phyloP scores from a whole-genome alignment of 2,888 invertebrate species.

The Catocala fraxini region DNA sequence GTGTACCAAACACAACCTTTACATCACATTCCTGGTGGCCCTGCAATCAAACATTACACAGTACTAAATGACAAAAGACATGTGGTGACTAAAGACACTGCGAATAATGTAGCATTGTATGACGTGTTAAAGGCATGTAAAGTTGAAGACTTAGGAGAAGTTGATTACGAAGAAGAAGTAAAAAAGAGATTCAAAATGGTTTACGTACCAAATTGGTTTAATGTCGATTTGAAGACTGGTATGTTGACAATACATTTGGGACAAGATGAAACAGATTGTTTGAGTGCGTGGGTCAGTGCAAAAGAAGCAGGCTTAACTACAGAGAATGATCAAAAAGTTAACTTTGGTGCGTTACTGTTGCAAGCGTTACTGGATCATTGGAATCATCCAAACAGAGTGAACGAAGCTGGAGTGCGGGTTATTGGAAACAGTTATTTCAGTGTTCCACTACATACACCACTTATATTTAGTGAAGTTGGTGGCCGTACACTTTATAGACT shows the following conservation, averaged over 20 bases:
- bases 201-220: slow-evolving; percentile 99
- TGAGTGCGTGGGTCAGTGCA: slow-evolving; percentile 99
- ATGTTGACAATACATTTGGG: slow-evolving; percentile 99
- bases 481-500: slow-evolving; percentile 97
- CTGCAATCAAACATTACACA: slow-evolving; percentile 96
- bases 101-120: slow-evolving; percentile 93
- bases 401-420: slow-evolving; percentile 91
- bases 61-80: slow-evolving; percentile 98
- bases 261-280: slow-evolving; percentile 99
- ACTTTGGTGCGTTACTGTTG: slow-evolving; percentile 97
- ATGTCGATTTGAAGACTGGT: slow-evolving; percentile 99
- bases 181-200: slow-evolving; percentile 97
- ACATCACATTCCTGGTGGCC: slow-evolving; percentile 93
- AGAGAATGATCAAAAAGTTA: slow-evolving; percentile 95
- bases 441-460: slow-evolving; percentile 98
- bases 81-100: slow-evolving; percentile 98
- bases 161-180: slow-evolving; percentile 97
- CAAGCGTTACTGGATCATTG: slow-evolving; percentile 98
- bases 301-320: slow-evolving; percentile 96
- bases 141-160: slow-evolving; percentile 96
- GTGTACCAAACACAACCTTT: slow-evolving; percentile 88
- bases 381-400: slow-evolving; percentile 91
- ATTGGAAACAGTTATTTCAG: slow-evolving; percentile 94
- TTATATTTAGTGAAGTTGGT: slow-evolving; percentile 98
- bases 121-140: slow-evolving; percentile 97